A percentile compares a stretch with the other conserved stretches of the same genome.
Conservation (phyloP, 2,113 vertebrate genomes). For the Muscicapa adusta region DNA sequence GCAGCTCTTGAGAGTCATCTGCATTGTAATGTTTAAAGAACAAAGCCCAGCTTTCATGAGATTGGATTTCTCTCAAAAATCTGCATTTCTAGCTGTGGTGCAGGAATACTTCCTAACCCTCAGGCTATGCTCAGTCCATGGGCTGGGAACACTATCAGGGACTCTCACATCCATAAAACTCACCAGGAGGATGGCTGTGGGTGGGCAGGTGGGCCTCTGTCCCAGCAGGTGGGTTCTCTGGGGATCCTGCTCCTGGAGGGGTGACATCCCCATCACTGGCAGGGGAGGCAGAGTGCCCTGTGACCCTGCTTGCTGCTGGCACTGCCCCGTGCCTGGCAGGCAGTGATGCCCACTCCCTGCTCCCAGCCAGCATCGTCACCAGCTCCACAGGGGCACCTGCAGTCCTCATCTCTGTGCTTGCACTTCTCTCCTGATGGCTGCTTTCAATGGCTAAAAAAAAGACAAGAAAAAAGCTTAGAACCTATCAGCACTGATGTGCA, state of each 20-base stretch:
- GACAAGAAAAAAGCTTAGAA: neutral
- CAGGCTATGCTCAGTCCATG: fast-evolving
- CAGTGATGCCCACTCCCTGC: conserved; percentile 62
- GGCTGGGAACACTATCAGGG: neutral
- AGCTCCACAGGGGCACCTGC: conserved; percentile 49
- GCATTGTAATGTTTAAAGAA: neutral
- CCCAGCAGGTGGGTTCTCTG: neutral
- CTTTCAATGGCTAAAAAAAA: conserved; percentile 39
- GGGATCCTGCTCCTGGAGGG: neutral
- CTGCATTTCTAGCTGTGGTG: neutral
- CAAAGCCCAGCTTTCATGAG: neutral
- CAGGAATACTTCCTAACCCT: neutral
- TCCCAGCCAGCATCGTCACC: conserved; percentile 57
- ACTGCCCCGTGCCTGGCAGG: neutral
- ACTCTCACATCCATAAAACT: neutral
- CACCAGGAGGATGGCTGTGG: neutral
- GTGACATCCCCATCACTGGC: neutral
- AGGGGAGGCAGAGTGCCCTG: fast-evolving
- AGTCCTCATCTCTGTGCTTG: conserved; percentile 9
- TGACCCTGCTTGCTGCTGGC: fast-evolving
- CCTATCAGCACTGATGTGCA: neutral
- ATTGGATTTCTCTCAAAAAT: neutral
- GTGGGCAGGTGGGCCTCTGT: neutral
- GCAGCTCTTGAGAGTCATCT: neutral
- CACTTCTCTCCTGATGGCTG: neutral